Percentiles rank a stretch among this genome's conserved stretches.
Evolutionary conservation across 1,140 invertebrate genomes (phyloP).

Genomic region (Drosophila sp.): DNA sequence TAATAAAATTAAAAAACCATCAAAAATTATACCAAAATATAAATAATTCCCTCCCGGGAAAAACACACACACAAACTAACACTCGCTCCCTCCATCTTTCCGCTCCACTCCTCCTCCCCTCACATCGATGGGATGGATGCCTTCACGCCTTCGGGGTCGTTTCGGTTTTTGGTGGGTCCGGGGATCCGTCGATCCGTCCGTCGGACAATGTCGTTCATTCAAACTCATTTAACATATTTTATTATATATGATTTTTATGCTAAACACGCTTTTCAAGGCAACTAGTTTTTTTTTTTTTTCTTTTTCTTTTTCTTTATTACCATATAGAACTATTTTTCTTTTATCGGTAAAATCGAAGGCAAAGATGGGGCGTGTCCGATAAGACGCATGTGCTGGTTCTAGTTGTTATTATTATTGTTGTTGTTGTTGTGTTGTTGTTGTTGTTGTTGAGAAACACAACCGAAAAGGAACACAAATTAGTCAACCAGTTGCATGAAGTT

Average conservation of each 20-base stretch:
- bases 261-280: slow-evolving; percentile 37
- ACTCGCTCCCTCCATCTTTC: not conserved
- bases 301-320: slow-evolving; percentile 49
- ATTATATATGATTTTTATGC: slow-evolving; percentile 43
- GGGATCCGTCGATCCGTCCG: not conserved
- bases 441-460: slow-evolving; percentile 6
- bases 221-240: slow-evolving; percentile 33
- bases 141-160: slow-evolving; percentile 5
- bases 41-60: slow-evolving; percentile 31
- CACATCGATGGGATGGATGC: not conserved
- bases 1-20: slow-evolving; percentile 75
- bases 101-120: not conserved
- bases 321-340: slow-evolving; percentile 77
- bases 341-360: slow-evolving; percentile 36
- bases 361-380: slow-evolving; percentile 34
- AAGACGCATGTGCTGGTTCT: slow-evolving; percentile 52
- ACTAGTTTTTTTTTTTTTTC: slow-evolving; percentile 30
- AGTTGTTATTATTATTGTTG: slow-evolving; percentile 3
- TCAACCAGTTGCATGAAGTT: slow-evolving; percentile 68
- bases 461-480: slow-evolving; percentile 44
- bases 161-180: not conserved
- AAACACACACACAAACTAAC: slow-evolving; percentile 18
- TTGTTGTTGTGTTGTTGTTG: slow-evolving; percentile 6
- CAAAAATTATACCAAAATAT: slow-evolving; percentile 51
- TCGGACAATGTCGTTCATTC: not conserved